Conservation (phyloP, 53 echinoderm and acorn worm genomes). For the Holothuria scabra region DNA sequence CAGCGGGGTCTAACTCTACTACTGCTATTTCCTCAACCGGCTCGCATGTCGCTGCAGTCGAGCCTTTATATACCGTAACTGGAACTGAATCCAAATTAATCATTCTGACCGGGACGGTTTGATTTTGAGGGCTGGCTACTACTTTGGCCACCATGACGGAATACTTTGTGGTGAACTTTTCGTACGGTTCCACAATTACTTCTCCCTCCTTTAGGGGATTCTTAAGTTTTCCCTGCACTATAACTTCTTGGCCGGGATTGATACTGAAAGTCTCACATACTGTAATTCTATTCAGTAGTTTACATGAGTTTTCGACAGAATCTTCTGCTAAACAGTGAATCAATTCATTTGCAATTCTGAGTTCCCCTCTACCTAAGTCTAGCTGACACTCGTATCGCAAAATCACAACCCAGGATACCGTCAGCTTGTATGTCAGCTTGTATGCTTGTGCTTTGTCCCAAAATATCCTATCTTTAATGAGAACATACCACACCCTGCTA, state of each 20-base stretch:
- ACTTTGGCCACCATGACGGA: constrained; percentile 26
- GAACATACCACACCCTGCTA: constrained; percentile 22
- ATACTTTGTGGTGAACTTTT: background rate
- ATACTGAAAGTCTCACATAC: background rate
- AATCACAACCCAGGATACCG: background rate
- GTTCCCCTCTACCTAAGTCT: background rate
- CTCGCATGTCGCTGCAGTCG: constrained; percentile 25
- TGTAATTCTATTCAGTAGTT: background rate
- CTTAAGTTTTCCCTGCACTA: constrained; percentile 14
- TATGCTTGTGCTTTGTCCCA: background rate
- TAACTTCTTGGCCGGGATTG: background rate
- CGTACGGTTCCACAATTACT: constrained; percentile 6
- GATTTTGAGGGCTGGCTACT: background rate
- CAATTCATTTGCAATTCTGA: background rate
- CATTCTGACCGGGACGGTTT: constrained; percentile 3
- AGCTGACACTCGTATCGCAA: background rate
- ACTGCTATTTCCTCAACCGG: background rate
- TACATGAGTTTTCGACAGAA: too few relatives aligned
- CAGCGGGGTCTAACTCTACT: background rate
- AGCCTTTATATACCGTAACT: constrained; percentile 21
- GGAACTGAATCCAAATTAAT: constrained; percentile 13
- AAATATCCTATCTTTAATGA: constrained; percentile 3
- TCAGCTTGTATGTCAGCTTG: background rate
- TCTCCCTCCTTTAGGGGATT: background rate
- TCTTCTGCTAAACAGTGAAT: background rate